These are phyloP conservation scores for Chrysopa pallens DNA, from an alignment of 1,140 invertebrate genomes.

Conservation along the genomic window DNA sequence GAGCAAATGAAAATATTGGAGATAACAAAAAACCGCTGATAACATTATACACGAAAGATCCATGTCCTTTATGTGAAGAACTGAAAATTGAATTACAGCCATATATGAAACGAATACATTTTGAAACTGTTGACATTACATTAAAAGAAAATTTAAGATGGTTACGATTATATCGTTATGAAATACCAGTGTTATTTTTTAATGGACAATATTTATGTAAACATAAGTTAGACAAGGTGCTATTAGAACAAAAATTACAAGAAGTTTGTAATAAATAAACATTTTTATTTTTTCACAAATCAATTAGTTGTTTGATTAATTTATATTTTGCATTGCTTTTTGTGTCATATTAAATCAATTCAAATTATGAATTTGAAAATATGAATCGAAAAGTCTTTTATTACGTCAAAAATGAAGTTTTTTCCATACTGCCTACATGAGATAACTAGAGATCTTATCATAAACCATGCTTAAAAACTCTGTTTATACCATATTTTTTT, in stretches of 20 bases:
- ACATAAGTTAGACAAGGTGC: constrained; percentile 44
- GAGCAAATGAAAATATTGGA: too few species aligned
- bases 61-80: constrained; percentile 66
- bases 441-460: too few species aligned
- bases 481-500: too few species aligned
- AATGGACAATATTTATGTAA: constrained; percentile 71
- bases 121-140: constrained; percentile 61
- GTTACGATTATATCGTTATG: constrained; percentile 56
- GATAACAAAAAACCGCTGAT: constrained; percentile 26
- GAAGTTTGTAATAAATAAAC: constrained; percentile 5
- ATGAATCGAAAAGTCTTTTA: too few species aligned
- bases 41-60: constrained; percentile 65
- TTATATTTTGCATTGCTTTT: too few species aligned
- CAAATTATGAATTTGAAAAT: too few species aligned
- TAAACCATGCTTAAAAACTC: too few species aligned
- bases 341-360: too few species aligned
- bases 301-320: too few species aligned
- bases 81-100: constrained; percentile 47
- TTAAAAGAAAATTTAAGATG: constrained; percentile 49
- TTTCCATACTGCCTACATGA: too few species aligned
- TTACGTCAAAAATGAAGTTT: too few species aligned
- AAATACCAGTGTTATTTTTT: constrained; percentile 76
- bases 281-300: too few species aligned
- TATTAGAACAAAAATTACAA: constrained; percentile 28
- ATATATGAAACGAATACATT: constrained; percentile 35